Conservation (phyloP, 2,888 invertebrate species). For the Drosophila falleni region DNA sequence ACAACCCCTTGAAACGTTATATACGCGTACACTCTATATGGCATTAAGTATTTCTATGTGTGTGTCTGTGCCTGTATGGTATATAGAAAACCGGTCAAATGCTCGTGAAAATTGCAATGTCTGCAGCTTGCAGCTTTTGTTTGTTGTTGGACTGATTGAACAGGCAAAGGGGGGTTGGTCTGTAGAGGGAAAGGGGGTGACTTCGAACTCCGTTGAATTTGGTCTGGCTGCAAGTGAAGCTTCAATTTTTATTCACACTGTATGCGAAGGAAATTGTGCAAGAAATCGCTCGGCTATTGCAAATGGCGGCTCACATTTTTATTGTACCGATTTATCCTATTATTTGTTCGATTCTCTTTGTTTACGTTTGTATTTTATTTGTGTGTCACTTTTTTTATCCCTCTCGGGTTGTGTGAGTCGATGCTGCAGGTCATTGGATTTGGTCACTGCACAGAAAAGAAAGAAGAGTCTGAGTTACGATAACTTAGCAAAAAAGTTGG, state of each 20-base stretch:
- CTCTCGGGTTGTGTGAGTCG: background rate
- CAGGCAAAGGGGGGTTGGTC: slow-evolving; percentile 11
- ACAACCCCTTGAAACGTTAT: slow-evolving; percentile 9
- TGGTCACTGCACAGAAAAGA: slow-evolving; percentile 21
- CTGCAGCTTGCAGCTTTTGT: slow-evolving; percentile 79
- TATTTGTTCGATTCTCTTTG: slow-evolving; percentile 16
- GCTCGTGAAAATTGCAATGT: slow-evolving; percentile 74
- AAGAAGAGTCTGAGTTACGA: background rate
- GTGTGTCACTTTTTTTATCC: slow-evolving; percentile 39
- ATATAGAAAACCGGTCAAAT: slow-evolving; percentile 52
- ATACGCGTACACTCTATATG: slow-evolving; percentile 19
- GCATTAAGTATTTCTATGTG: slow-evolving; percentile 18
- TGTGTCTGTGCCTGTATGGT: slow-evolving; percentile 3
- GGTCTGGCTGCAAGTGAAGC: slow-evolving; percentile 63
- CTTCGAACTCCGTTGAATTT: slow-evolving; percentile 27
- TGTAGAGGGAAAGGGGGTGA: background rate
- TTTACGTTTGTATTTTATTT: slow-evolving; percentile 36
- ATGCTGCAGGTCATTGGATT: slow-evolving; percentile 46
- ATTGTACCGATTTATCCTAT: slow-evolving; percentile 16
- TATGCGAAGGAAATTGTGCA: slow-evolving; percentile 70
- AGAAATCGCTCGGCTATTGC: slow-evolving; percentile 63
- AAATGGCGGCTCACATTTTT: slow-evolving; percentile 45
- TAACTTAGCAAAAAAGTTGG: background rate
- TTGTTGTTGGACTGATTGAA: slow-evolving; percentile 58
- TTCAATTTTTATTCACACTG: slow-evolving; percentile 73